Percentiles rank a stretch among this genome's conserved stretches.
Evolutionary conservation across 2,113 vertebrate species (phyloP).

Genomic region (Solea solea): DNA sequence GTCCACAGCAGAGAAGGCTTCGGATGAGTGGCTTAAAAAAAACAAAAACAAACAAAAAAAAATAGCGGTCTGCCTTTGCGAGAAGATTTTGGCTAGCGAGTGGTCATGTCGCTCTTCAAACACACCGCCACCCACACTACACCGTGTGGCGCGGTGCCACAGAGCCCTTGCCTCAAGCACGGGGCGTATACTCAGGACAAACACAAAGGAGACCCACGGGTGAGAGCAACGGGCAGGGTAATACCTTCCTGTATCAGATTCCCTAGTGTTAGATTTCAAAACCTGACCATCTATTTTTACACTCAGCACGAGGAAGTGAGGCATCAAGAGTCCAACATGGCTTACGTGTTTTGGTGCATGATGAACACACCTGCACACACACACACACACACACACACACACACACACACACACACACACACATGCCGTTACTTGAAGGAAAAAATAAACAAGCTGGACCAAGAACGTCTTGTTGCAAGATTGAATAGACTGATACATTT

Average conservation of each 20-base stretch:
- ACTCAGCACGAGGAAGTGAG: constrained; percentile 61
- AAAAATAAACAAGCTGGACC: constrained; percentile 8
- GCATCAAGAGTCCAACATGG: constrained; percentile 31
- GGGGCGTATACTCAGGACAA: constrained; percentile 70
- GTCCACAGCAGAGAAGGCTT: constrained; percentile 7
- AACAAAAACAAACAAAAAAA: neutral
- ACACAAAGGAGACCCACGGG: constrained; percentile 78
- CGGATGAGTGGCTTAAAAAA: neutral
- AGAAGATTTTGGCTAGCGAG: constrained; percentile 51
- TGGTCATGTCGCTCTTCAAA: constrained; percentile 64
- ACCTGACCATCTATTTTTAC: constrained; percentile 70
- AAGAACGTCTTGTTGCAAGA: constrained; percentile 35
- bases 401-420: neutral
- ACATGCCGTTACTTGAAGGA: neutral
- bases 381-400: too few relatives aligned
- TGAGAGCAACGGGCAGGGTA: constrained; percentile 68
- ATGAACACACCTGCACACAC: constrained; percentile 7
- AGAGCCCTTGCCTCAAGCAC: constrained; percentile 66
- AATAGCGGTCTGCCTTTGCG: neutral
- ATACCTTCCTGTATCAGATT: constrained; percentile 76
- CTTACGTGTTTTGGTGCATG: constrained; percentile 37
- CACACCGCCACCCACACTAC: constrained; percentile 67
- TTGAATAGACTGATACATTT: constrained; percentile 48
- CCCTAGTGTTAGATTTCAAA: constrained; percentile 70
- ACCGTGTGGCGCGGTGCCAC: constrained; percentile 71